A percentile compares a stretch with the other conserved stretches of the same genome.
These are phyloP conservation scores for Alentia gelatinosa DNA, from an alignment of 2,888 invertebrate species.

Conservation along the genomic window DNA sequence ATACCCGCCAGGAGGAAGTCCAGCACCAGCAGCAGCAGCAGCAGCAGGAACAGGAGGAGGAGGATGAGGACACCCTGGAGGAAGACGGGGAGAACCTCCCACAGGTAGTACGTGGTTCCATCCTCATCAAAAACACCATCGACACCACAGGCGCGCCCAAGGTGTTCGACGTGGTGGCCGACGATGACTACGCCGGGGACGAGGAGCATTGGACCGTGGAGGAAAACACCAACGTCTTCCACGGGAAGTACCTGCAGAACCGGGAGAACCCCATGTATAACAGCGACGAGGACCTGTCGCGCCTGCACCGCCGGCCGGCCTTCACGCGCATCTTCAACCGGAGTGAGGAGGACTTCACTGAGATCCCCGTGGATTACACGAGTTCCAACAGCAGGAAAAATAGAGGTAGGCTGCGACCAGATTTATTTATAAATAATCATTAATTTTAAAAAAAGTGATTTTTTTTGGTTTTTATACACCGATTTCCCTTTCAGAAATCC, in stretches of 20 bases:
- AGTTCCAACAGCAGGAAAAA: background rate
- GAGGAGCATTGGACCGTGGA: conserved; percentile 57
- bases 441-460: too few relatives aligned
- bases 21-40: conserved; percentile 30
- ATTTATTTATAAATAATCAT: background rate
- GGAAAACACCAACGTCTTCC: conserved; percentile 66
- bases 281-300: conserved; percentile 62
- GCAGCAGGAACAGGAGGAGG: conserved; percentile 52
- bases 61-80: too few relatives aligned
- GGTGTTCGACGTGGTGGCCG: conserved; percentile 63
- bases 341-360: conserved; percentile 15
- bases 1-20: conserved; percentile 47
- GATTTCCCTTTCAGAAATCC: too few relatives aligned
- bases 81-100: conserved; percentile 57
- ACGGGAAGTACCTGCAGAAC: conserved; percentile 62
- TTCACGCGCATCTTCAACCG: conserved; percentile 60
- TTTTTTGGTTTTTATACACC: too few relatives aligned
- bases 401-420: conserved; percentile 17
- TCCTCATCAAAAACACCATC: conserved; percentile 66
- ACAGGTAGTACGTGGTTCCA: conserved; percentile 65
- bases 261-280: conserved; percentile 67
- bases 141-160: conserved; percentile 63
- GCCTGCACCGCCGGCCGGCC: conserved; percentile 22
- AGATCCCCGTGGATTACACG: conserved; percentile 49
- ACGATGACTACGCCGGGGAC: conserved; percentile 60